Percentiles rank a stretch among this genome's conserved stretches.
phyloP scores from a whole-genome alignment of 2,113 vertebrate genomes.

The Aphyosemion australe region DNA sequence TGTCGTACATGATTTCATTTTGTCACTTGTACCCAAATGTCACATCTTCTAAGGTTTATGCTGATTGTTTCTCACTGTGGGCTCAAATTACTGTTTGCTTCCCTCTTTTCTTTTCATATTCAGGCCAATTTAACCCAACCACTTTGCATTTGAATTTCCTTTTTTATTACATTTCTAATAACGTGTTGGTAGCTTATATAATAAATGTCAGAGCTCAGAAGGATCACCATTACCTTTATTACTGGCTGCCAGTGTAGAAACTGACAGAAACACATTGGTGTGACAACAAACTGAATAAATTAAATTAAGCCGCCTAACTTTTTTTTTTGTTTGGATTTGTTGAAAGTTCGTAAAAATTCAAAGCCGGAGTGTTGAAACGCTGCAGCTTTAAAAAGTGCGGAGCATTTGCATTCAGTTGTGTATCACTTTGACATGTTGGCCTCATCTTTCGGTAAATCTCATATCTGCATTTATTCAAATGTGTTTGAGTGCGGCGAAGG shows the following conservation, averaged over 20 bases:
- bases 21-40: conserved; percentile 63
- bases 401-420: conserved; percentile 70
- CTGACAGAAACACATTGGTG: conserved; percentile 6
- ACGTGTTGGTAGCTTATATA: conserved; percentile 28
- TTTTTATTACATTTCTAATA: conserved; percentile 49
- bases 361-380: conserved; percentile 16
- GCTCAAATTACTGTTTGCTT: conserved; percentile 54
- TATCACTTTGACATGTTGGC: conserved; percentile 68
- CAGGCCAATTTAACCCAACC: conserved; percentile 56
- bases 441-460: conserved; percentile 68
- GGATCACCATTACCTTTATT: conserved; percentile 44
- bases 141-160: conserved; percentile 46
- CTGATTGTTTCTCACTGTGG: conserved; percentile 64
- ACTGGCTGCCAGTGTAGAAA: conserved; percentile 33
- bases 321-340: conserved; percentile 7
- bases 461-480: conserved; percentile 77
- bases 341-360: conserved; percentile 36
- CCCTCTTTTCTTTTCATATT: conserved; percentile 26
- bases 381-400: conserved; percentile 18
- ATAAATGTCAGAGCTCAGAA: conserved; percentile 19
- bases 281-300: conserved; percentile 31
- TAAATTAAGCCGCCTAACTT: conserved; percentile 32
- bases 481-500: conserved; percentile 49
- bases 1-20: conserved; percentile 65
- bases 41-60: conserved; percentile 52